phyloP scores from a whole-genome alignment of 2,113 vertebrate species.

The Alosa alosa region DNA sequence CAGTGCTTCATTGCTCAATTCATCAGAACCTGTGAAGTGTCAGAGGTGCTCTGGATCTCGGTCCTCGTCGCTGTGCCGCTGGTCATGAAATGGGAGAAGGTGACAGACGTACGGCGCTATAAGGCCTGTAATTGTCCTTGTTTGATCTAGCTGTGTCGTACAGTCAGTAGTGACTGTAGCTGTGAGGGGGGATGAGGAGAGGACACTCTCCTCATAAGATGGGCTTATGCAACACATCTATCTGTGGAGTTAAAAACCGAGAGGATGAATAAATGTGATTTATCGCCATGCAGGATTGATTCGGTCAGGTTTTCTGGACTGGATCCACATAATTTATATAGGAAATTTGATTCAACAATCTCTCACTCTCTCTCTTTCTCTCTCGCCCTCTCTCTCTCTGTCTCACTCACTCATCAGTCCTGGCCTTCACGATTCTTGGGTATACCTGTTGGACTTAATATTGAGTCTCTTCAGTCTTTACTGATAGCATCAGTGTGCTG shows the following conservation, averaged over 20 bases:
- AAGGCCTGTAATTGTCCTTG: background rate
- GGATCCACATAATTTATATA: background rate
- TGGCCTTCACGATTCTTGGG: background rate
- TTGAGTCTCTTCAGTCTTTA: background rate
- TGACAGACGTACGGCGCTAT: background rate
- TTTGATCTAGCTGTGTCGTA: background rate
- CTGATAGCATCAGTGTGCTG: background rate
- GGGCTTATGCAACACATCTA: background rate
- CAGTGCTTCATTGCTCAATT: background rate
- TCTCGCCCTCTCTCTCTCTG: background rate
- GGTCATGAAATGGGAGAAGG: background rate
- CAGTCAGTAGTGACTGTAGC: background rate
- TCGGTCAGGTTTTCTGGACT: conserved; percentile 4
- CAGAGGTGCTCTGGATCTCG: background rate
- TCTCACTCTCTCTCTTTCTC: background rate
- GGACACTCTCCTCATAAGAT: background rate
- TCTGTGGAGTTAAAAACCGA: background rate
- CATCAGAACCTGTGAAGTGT: background rate
- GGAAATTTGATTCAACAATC: conserved; percentile 6
- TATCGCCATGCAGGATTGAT: background rate
- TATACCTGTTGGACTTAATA: background rate
- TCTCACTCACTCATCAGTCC: background rate
- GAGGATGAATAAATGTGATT: conserved; percentile 2
- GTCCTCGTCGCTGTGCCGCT: background rate
- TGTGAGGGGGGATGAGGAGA: background rate